Evolutionary conservation across 2,797 vertebrate genomes (phyloP).

Genomic region (Acipenser ruthenus): DNA sequence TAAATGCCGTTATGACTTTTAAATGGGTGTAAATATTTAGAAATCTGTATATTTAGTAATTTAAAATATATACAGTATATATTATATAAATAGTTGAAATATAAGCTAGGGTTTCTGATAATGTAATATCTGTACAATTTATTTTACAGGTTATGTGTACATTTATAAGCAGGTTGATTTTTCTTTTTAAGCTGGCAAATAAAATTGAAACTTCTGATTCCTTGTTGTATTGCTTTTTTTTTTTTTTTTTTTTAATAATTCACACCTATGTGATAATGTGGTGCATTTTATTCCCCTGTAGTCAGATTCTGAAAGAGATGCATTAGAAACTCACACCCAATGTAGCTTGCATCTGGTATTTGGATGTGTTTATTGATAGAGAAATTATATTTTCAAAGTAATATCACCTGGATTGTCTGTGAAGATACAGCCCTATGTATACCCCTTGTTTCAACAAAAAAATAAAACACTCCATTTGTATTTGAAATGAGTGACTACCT

Average conservation of each 20-base stretch:
- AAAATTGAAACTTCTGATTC: slow-evolving; percentile 38
- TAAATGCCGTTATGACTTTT: slow-evolving; percentile 18
- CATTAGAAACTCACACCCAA: too few relatives aligned
- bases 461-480: too few relatives aligned
- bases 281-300: too few relatives aligned
- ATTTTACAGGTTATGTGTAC: slow-evolving; percentile 39
- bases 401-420: too few relatives aligned
- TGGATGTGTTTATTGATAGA: too few relatives aligned
- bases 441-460: too few relatives aligned
- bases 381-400: too few relatives aligned
- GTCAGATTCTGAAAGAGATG: too few relatives aligned
- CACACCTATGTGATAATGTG: too few relatives aligned
- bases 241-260: not conserved
- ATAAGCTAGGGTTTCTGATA: slow-evolving; percentile 26
- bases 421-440: too few relatives aligned
- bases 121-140: slow-evolving; percentile 23
- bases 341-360: too few relatives aligned
- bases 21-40: slow-evolving; percentile 23
- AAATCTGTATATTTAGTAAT: slow-evolving; percentile 33
- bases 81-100: slow-evolving; percentile 23
- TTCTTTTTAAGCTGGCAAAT: slow-evolving; percentile 29
- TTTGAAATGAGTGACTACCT: too few relatives aligned
- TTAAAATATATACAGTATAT: slow-evolving; percentile 12
- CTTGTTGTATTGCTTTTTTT: not conserved
- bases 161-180: slow-evolving; percentile 44